Evolutionary conservation across 2,113 vertebrate genomes (phyloP).

Genomic region (Pterophyllum scalare): DNA sequence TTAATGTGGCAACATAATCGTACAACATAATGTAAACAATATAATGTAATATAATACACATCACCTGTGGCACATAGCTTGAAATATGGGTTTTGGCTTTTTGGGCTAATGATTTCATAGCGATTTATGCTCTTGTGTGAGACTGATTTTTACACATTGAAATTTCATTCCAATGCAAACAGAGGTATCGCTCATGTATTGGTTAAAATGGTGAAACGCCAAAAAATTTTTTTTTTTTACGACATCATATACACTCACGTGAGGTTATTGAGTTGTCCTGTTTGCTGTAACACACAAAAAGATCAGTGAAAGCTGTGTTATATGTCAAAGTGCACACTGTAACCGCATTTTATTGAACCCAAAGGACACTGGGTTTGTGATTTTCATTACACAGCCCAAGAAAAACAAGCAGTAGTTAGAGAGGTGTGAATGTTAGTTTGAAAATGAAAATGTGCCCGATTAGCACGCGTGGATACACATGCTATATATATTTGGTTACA

Average conservation of each 20-base stretch:
- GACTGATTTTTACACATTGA: background rate
- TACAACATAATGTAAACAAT: slow-evolving; percentile 27
- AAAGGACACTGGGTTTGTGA: background rate
- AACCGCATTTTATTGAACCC: background rate
- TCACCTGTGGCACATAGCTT: background rate
- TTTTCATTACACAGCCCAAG: background rate
- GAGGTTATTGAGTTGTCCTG: background rate
- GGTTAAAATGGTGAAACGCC: slow-evolving; percentile 17
- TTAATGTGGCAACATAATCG: slow-evolving; percentile 34
- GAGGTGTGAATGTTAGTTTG: background rate
- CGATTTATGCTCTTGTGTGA: slow-evolving; percentile 40
- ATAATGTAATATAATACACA: slow-evolving; percentile 27
- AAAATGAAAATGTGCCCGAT: slow-evolving; percentile 8
- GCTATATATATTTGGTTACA: background rate
- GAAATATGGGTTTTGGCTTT: slow-evolving; percentile 14
- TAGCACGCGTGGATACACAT: background rate
- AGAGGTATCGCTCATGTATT: background rate
- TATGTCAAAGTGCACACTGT: background rate
- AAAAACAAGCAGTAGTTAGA: background rate
- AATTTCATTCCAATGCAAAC: slow-evolving; percentile 46
- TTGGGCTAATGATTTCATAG: slow-evolving; percentile 23
- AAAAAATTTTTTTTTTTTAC: background rate
- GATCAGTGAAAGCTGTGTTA: background rate
- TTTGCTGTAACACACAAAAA: slow-evolving; percentile 19
- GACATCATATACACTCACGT: background rate